A percentile compares a stretch with the other conserved stretches of the same genome.
These are phyloP conservation scores for Drosophila neocordata DNA, from an alignment of 1,140 invertebrate species.

Conservation along the genomic window DNA sequence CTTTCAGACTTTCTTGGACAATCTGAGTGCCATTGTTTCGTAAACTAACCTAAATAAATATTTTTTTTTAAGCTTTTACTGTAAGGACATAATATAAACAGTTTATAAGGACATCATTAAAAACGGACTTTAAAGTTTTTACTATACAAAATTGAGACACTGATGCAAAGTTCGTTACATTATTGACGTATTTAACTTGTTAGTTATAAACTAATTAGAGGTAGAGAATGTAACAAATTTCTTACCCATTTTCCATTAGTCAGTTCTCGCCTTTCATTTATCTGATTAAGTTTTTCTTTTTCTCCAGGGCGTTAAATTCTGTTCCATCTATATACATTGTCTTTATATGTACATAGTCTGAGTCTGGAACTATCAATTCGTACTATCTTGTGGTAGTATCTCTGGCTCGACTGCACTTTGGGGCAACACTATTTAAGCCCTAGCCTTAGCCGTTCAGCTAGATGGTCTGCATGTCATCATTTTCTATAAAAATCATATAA, in stretches of 20 bases:
- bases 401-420: constrained; percentile 59
- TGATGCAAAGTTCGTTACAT: too few relatives aligned
- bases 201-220: not conserved
- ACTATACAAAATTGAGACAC: too few relatives aligned
- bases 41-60: too few relatives aligned
- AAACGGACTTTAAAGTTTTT: too few relatives aligned
- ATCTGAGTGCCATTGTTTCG: too few relatives aligned
- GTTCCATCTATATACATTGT: constrained; percentile 56
- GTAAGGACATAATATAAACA: too few relatives aligned
- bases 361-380: constrained; percentile 49
- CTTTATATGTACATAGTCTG: not conserved
- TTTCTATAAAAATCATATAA: not conserved
- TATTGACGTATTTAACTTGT: not conserved
- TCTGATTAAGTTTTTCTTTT: constrained; percentile 36
- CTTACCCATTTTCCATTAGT: constrained; percentile 22
- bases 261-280: constrained; percentile 10
- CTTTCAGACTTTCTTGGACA: too few relatives aligned
- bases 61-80: too few relatives aligned
- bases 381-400: constrained; percentile 59
- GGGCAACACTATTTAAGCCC: not conserved
- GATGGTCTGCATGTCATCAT: constrained; percentile 19
- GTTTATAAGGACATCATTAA: too few relatives aligned
- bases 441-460: not conserved
- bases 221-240: not conserved
- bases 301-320: constrained; percentile 66